Conservation (phyloP, 2,797 vertebrate species). For the Lithobates pipiens region DNA sequence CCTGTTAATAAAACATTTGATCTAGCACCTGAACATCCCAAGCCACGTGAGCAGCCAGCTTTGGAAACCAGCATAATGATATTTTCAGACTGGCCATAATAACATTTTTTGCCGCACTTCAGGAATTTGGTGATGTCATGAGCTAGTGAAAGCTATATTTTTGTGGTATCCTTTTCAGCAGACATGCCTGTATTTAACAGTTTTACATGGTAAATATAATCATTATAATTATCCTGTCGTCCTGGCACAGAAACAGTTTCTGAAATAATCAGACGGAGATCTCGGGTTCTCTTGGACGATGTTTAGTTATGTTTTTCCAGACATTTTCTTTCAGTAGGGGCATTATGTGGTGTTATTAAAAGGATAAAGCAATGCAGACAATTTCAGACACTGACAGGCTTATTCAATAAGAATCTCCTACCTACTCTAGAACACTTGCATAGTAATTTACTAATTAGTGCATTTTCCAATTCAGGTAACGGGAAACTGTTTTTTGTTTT, state of each 20-base stretch:
- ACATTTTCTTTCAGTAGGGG: conserved; percentile 24
- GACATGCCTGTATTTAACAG: conserved; percentile 20
- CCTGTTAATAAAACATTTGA: conserved; percentile 31
- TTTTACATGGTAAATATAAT: conserved; percentile 20
- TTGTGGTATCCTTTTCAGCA: conserved; percentile 46
- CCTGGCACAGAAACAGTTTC: conserved; percentile 36
- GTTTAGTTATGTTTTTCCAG: conserved; percentile 55
- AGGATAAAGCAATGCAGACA: no score
- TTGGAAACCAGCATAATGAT: conserved; percentile 38
- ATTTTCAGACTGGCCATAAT: conserved; percentile 42
- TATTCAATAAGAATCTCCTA: no score
- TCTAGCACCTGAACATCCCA: conserved; percentile 24
- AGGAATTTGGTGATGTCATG: conserved; percentile 54
- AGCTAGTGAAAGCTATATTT: conserved; percentile 44
- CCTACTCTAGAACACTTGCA: no score
- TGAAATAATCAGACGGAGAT: conserved; percentile 41
- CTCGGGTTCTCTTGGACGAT: conserved; percentile 33
- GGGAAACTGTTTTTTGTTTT: no score
- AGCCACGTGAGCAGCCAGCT: conserved; percentile 35
- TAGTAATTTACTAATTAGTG: no score
- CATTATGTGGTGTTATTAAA: conserved; percentile 28
- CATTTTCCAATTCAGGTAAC: no score
- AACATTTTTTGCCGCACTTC: conserved; percentile 46
- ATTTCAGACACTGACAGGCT: no score
- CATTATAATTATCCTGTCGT: conserved; percentile 38